Conservation (phyloP, 2,888 invertebrate genomes). For the Stenchaetothrips biformis region DNA sequence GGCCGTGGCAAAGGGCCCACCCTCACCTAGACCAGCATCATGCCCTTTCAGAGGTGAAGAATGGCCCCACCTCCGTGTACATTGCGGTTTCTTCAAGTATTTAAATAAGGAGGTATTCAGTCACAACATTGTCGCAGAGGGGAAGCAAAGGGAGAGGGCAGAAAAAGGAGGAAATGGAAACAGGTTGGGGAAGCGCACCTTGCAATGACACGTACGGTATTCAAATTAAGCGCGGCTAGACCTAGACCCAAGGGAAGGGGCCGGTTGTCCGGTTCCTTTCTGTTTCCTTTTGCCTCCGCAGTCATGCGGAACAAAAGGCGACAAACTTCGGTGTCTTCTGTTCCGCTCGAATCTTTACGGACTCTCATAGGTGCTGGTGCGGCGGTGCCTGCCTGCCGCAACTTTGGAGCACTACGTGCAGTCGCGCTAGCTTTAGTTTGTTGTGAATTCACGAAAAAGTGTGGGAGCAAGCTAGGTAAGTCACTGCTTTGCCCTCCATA, state of each 20-base stretch:
- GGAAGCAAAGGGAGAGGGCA: background rate
- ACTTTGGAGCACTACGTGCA: too few species aligned
- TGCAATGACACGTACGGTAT: background rate
- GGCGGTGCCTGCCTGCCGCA: too few species aligned
- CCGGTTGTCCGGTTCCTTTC: too few species aligned
- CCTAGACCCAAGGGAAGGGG: too few species aligned
- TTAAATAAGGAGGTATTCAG: slow-evolving; percentile 16
- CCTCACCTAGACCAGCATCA: too few species aligned
- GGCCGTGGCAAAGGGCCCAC: too few species aligned
- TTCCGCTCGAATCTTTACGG: background rate
- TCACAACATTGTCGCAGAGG: background rate
- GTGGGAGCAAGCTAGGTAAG: too few species aligned
- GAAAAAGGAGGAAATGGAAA: background rate
- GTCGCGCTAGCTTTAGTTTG: too few species aligned
- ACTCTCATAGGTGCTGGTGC: too few species aligned
- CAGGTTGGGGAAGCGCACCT: background rate
- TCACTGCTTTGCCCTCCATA: too few species aligned
- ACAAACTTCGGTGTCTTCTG: background rate
- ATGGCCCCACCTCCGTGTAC: slow-evolving; percentile 5
- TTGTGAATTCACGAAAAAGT: too few species aligned
- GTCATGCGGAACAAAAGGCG: background rate
- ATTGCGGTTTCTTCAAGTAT: slow-evolving; percentile 13
- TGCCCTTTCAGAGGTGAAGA: background rate
- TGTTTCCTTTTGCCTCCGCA: background rate
- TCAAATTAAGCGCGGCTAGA: background rate